A percentile compares a stretch with the other conserved stretches of the same genome.
Evolutionary conservation across 2,888 invertebrate species (phyloP).

Genomic region (Corbicula japonica): DNA sequence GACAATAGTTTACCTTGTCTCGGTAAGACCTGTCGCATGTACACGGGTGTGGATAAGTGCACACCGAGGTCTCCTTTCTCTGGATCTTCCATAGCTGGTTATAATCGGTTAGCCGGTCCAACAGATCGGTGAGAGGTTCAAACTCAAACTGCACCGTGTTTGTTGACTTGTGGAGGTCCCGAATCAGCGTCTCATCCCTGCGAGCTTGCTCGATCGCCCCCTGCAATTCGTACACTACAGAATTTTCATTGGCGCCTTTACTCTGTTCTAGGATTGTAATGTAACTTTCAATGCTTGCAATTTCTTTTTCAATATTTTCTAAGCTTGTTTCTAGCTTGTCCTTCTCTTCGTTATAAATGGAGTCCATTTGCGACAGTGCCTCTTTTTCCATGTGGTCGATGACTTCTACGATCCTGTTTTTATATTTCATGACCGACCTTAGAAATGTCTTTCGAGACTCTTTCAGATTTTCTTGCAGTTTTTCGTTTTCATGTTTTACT

Average conservation of each 20-base stretch:
- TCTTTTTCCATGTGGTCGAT: constrained; percentile 60
- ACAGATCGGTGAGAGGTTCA: constrained; percentile 31
- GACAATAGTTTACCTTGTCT: constrained; percentile 29
- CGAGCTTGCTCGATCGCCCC: constrained; percentile 35
- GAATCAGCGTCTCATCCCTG: constrained; percentile 35
- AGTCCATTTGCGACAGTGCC: constrained; percentile 57
- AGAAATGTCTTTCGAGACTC: constrained; percentile 43
- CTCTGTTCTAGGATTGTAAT: constrained; percentile 28
- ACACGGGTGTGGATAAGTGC: constrained; percentile 51
- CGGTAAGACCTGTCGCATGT: constrained; percentile 55
- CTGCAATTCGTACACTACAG: constrained; percentile 45
- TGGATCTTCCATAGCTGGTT: constrained; percentile 44
- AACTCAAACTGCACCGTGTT: constrained; percentile 38
- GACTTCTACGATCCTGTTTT: constrained; percentile 43
- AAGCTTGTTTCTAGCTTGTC: constrained; percentile 44
- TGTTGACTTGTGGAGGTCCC: constrained; percentile 41
- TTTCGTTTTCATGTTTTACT: constrained; percentile 51
- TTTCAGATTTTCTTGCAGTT: constrained; percentile 27
- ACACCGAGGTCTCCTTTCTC: constrained; percentile 31
- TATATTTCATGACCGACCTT: constrained; percentile 52
- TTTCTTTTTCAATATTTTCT: constrained; percentile 32
- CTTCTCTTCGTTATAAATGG: constrained; percentile 33
- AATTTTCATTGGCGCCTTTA: constrained; percentile 18
- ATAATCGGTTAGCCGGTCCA: constrained; percentile 9
- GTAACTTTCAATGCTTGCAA: constrained; percentile 35